These are phyloP conservation scores for Elmis aenea DNA, from an alignment of 2,888 invertebrate genomes.

Conservation along the genomic window DNA sequence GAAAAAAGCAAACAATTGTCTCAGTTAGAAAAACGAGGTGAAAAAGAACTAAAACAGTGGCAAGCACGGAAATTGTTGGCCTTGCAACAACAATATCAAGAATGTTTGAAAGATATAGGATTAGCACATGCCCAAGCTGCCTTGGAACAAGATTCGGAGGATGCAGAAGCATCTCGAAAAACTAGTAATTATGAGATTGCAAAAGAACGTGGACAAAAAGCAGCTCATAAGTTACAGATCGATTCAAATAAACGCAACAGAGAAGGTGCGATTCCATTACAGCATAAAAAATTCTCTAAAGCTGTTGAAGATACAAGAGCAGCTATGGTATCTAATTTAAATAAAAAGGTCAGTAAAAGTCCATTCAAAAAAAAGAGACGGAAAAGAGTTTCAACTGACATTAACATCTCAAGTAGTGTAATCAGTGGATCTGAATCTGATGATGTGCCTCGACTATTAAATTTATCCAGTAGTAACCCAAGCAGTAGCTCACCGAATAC, in stretches of 20 bases:
- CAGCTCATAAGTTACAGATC: slow-evolving; percentile 37
- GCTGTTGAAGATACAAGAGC: slow-evolving; percentile 49
- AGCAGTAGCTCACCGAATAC: too few relatives aligned
- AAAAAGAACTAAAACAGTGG: slow-evolving; percentile 50
- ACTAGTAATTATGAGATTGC: slow-evolving; percentile 36
- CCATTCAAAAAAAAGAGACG: slow-evolving; percentile 21
- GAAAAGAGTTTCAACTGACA: slow-evolving; percentile 15
- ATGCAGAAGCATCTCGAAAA: slow-evolving; percentile 21
- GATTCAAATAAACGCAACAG: slow-evolving; percentile 27
- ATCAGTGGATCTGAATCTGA: slow-evolving; percentile 7
- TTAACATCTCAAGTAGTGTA: slow-evolving; percentile 16
- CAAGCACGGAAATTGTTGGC: slow-evolving; percentile 49
- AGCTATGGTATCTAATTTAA: slow-evolving; percentile 38
- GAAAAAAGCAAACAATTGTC: slow-evolving; percentile 50
- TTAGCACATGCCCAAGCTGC: slow-evolving; percentile 48
- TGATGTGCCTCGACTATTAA: slow-evolving; percentile 6
- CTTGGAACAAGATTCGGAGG: slow-evolving; percentile 38
- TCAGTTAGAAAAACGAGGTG: slow-evolving; percentile 49
- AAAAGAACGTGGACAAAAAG: slow-evolving; percentile 43
- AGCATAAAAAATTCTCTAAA: slow-evolving; percentile 39
- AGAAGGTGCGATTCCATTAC: slow-evolving; percentile 29
- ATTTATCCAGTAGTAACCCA: slow-evolving; percentile 4
- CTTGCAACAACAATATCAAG: slow-evolving; percentile 50
- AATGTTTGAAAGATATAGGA: slow-evolving; percentile 51
- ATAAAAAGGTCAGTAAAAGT: slow-evolving; percentile 20